phyloP scores from a whole-genome alignment of 2,888 invertebrate genomes.

The Drosophila meridionalis region DNA sequence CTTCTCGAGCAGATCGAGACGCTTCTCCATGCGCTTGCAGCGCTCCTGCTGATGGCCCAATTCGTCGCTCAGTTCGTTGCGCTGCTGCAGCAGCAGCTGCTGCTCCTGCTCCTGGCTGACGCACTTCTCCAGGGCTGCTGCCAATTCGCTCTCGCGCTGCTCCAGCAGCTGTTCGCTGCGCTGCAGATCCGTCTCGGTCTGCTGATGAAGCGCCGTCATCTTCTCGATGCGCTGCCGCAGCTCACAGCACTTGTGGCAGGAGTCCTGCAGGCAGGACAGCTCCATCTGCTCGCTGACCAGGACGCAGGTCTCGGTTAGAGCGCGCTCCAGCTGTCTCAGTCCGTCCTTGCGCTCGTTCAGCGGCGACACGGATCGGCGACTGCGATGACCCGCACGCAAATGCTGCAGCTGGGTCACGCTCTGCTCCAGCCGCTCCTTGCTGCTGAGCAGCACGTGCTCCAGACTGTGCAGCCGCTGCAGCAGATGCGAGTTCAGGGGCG shows the following conservation, averaged over 20 bases:
- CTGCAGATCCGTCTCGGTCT: conserved; percentile 79
- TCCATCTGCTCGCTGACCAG: conserved; percentile 84
- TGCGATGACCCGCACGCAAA: conserved; percentile 87
- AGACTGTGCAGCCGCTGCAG: conserved; percentile 87
- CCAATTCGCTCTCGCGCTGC: conserved; percentile 81
- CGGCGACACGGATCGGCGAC: conserved; percentile 88
- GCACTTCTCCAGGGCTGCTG: conserved; percentile 82
- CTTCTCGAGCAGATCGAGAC: conserved; percentile 90
- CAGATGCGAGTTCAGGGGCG: conserved; percentile 86
- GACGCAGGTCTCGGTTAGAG: conserved; percentile 88
- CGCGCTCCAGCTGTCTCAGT: conserved; percentile 88
- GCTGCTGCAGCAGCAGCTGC: conserved; percentile 82
- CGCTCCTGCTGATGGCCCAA: conserved; percentile 89
- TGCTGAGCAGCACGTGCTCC: conserved; percentile 88
- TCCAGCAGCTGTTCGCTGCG: conserved; percentile 82
- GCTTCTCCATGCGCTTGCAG: conserved; percentile 89
- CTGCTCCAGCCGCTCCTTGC: conserved; percentile 89
- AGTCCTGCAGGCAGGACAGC: conserved; percentile 85
- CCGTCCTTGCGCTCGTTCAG: conserved; percentile 88
- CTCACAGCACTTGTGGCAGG: conserved; percentile 87
- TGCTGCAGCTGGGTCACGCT: conserved; percentile 88
- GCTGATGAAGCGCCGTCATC: conserved; percentile 84
- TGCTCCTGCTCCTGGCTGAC: conserved; percentile 84
- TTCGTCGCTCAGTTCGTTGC: conserved; percentile 86
- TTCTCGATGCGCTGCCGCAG: conserved; percentile 86